Base-by-base conservation (phyloP, 2,797 vertebrate genomes). In the Acridotheres tristis region DNA sequence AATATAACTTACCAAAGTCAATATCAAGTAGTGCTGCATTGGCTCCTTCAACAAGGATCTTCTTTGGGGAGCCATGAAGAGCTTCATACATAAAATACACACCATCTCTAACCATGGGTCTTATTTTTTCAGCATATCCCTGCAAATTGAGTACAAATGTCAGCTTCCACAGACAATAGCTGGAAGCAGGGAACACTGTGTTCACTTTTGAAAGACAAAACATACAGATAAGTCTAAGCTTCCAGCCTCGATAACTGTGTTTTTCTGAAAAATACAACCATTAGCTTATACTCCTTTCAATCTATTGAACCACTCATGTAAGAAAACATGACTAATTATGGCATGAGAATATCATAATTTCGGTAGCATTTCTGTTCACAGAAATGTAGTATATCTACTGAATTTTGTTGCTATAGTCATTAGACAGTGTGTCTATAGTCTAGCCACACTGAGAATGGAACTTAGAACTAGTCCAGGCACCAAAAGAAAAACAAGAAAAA, bases 41-140 rank as follows among this genome's bases (percentile, higher is more conserved):
- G 93, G 99, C 99, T 40, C 99, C 99, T 97, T 99, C 99, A 88
- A 99, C 99, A 67, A 99, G 98, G 89, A 99, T 99, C 92, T 99
- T 99, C 98, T 99, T 99, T 32, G 98, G 97, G 73, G 98, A 74
- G 74, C 99, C 99, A 18, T 99, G 99, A 85, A 99, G 98, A 10
- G 99, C 99, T 96, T 99, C 99, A 6, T 99, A 99, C 99, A 99
- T 99, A 96, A 99, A 99, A 95, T 99, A 99, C 19, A 99, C 98
- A 0, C 99, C 99, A 10, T 99, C 99, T 90, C 98, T 98, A 87
- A 99, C 99, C 99, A 99, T 99, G 38, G 99, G 99, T 75, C 99
- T 97, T 97, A 99, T 98, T 96, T 99, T 98, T 96, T 99, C 99
- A 16, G 98, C 98, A 29, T 99, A 99, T 17, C 98, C 99, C 99